phyloP scores from a whole-genome alignment of 2,797 vertebrate species.

The Smutsia gigantea region DNA sequence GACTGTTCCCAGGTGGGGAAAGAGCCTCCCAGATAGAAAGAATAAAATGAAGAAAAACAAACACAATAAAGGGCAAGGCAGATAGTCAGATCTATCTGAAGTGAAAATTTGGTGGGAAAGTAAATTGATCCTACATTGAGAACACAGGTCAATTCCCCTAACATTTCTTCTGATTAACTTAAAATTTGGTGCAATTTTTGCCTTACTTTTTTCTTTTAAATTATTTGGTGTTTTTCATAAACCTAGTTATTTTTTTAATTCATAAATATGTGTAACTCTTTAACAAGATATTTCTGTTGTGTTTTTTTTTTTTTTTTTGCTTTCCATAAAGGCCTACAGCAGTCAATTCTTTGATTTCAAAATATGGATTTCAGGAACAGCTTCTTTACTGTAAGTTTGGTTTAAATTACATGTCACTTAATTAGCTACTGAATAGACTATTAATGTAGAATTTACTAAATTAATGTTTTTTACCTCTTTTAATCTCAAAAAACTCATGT shows the following conservation, averaged over 20 bases:
- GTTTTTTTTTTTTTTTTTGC: constrained; percentile 32
- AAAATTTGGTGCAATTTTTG: not conserved
- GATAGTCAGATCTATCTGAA: not conserved
- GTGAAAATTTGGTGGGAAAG: not conserved
- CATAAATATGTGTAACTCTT: not conserved
- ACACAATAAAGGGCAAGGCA: not conserved
- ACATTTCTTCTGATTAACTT: constrained; percentile 38
- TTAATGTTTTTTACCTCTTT: not conserved
- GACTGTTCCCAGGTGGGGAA: not conserved
- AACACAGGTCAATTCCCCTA: not conserved
- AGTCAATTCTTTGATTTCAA: constrained; percentile 92
- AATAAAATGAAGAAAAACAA: not conserved
- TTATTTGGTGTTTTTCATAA: not conserved
- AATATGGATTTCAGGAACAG: constrained; percentile 96
- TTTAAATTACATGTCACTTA: constrained; percentile 63
- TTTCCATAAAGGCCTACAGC: constrained; percentile 91
- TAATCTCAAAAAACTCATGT: constrained; percentile 30
- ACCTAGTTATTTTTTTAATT: not conserved
- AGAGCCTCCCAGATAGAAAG: not conserved
- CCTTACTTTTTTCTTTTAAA: constrained; percentile 35
- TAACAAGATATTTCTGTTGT: not conserved
- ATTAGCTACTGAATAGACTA: constrained; percentile 29
- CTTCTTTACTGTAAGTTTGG: constrained; percentile 96
- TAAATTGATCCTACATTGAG: not conserved
- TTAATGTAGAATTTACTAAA: not conserved